These are phyloP conservation scores for Spisula solida DNA, from an alignment of 2,888 invertebrate genomes.

Conservation along the genomic window DNA sequence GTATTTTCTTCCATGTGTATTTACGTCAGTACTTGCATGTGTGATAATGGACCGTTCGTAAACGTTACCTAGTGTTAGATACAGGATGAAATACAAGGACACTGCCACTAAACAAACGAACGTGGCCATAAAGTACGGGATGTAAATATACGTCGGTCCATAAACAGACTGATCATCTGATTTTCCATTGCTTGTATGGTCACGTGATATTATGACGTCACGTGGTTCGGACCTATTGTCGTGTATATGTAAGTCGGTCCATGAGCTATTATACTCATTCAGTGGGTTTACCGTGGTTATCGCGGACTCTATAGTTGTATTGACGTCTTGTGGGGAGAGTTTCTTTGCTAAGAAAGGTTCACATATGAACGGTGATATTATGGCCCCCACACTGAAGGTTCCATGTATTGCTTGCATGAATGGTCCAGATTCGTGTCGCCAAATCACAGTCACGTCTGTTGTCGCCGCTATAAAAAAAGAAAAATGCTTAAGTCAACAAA, in stretches of 20 bases:
- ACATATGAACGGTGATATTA: conserved; percentile 58
- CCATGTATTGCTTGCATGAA: conserved; percentile 65
- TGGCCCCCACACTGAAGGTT: conserved; percentile 62
- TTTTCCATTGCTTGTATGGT: neutral
- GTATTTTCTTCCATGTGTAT: conserved; percentile 17
- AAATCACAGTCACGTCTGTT: conserved; percentile 54
- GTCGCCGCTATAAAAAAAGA: conserved; percentile 56
- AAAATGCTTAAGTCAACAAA: neutral
- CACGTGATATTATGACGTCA: too few relatives aligned
- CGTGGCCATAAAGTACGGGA: conserved; percentile 45
- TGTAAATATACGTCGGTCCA: conserved; percentile 50
- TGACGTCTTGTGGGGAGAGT: neutral
- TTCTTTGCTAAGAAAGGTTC: conserved; percentile 63
- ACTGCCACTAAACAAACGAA: conserved; percentile 40
- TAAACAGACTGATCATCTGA: neutral
- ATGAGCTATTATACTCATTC: neutral
- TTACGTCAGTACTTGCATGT: neutral
- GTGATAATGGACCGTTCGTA: conserved; percentile 26
- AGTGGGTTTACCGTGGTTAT: neutral
- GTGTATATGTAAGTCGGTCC: neutral
- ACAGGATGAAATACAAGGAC: conserved; percentile 39
- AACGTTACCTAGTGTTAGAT: conserved; percentile 45
- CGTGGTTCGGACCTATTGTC: neutral
- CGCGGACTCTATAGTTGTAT: neutral
- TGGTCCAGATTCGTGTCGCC: conserved; percentile 58